phyloP scores from a whole-genome alignment of 1,140 invertebrate genomes.

The Hylyphantes graminicola region DNA sequence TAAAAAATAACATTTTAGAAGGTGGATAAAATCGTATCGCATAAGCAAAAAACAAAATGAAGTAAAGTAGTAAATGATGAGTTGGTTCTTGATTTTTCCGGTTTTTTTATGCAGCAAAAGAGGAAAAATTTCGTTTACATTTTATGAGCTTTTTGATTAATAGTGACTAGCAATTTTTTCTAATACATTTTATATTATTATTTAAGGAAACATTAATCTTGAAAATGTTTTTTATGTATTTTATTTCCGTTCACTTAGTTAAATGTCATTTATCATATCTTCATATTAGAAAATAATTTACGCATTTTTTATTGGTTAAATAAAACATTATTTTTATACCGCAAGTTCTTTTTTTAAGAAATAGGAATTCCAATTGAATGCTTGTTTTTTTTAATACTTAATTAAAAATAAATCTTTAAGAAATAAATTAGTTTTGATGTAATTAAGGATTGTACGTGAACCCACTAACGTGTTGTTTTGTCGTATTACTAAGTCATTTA shows the following conservation, averaged over 20 bases:
- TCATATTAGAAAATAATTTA: not conserved
- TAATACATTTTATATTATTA: not conserved
- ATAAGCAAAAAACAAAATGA: constrained; percentile 10
- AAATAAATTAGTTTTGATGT: too few species aligned
- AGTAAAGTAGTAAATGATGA: constrained; percentile 42
- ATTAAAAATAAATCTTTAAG: too few species aligned
- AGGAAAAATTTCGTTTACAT: constrained; percentile 32
- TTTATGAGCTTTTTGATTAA: constrained; percentile 36
- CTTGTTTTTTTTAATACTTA: too few species aligned
- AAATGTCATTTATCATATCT: not conserved
- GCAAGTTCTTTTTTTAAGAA: too few species aligned
- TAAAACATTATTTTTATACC: too few species aligned
- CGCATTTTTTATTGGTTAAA: too few species aligned
- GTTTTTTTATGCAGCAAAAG: not conserved
- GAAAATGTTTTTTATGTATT: not conserved
- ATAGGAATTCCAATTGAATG: too few species aligned
- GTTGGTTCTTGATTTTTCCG: constrained; percentile 17
- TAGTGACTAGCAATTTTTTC: not conserved
- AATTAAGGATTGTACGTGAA: too few species aligned
- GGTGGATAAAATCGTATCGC: constrained; percentile 43
- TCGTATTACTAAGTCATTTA: too few species aligned
- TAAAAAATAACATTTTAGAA: constrained; percentile 31
- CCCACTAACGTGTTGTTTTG: too few species aligned
- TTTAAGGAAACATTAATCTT: not conserved
- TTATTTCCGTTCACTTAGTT: not conserved